Base-by-base conservation (phyloP, 2,113 vertebrate species). In the Notothenia rossii region DNA sequence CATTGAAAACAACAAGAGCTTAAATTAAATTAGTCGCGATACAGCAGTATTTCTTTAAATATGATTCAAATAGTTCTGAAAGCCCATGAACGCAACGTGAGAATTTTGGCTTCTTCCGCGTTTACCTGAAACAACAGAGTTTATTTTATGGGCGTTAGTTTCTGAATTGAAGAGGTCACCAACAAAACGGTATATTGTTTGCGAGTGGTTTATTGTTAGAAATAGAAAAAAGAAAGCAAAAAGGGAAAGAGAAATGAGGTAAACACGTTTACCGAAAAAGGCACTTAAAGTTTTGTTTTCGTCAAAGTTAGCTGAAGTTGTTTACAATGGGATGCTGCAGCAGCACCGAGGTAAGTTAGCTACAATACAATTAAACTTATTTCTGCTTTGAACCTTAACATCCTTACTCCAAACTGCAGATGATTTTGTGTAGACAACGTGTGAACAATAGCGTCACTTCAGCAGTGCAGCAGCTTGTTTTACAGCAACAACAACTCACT, bases 321-420 rank as follows among this genome's bases (percentile, higher is more conserved):
- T 45, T 13, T 40, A 75, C 49, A 1, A 92, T 93, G 92, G 92
- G 92, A 2, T 92, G 92, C 79, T 91, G 88, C 33, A 59, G 3
- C 80, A 91, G 92, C 55, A n/a, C 68, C 11, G 90, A 91, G 91
- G 92, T 93, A 53, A 83, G 85, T 80, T 6, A 0, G 15, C 51
- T 10, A 2, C 51, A 46, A 64, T 0, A 1, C 0, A 7, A 10
- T 9, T 13, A 6, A 0, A 10, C 25, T 45, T 43, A 36, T 70
- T 51, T 56, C 33, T 12, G 14, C 46, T 69, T 50, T 59, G 17
- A 56, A 58, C 50, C 48, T 60, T 69, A 6, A 4, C 40, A 60
- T 4, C 51, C 17, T 69, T 0, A 3, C 14, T 18, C 7, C 4
- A 11, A 54, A 18, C 14, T 3, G 5, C 49, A 22, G 46, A 36